Evolutionary conservation across 2,888 invertebrate genomes (phyloP).

Genomic region (Punctoribates punctum): DNA sequence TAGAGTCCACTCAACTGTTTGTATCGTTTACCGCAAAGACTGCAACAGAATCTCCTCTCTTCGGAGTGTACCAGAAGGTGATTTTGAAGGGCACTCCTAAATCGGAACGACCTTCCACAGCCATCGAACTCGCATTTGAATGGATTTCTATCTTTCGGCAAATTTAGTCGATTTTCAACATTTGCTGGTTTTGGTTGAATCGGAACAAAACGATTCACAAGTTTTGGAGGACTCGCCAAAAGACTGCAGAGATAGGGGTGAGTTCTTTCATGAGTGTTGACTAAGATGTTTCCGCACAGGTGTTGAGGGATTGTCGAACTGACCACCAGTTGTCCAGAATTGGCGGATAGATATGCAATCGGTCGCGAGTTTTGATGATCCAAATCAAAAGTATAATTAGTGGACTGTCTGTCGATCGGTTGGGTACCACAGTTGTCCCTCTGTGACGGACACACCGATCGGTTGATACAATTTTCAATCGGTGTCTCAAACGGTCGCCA

Average conservation of each 20-base stretch:
- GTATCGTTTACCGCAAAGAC: conserved; percentile 14
- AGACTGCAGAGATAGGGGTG: no score
- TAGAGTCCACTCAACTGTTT: conserved; percentile 12
- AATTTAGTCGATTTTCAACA: no score
- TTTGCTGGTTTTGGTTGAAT: no score
- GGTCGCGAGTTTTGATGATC: background rate
- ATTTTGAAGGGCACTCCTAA: background rate
- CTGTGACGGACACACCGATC: background rate
- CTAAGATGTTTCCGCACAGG: background rate
- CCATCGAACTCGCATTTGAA: conserved; percentile 2
- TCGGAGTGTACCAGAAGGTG: background rate
- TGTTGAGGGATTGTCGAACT: background rate
- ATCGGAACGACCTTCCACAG: background rate
- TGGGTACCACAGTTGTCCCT: background rate
- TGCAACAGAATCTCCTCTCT: background rate
- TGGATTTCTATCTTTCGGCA: background rate
- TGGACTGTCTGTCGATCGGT: background rate
- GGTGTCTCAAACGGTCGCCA: background rate
- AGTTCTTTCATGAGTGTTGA: background rate
- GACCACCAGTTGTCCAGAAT: background rate
- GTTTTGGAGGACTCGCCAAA: no score
- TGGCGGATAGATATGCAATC: background rate
- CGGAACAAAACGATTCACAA: no score
- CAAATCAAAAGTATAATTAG: background rate
- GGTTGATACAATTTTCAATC: no score